These are phyloP conservation scores for Luperina nickerlii DNA, from an alignment of 2,888 invertebrate genomes.

Conservation along the genomic window DNA sequence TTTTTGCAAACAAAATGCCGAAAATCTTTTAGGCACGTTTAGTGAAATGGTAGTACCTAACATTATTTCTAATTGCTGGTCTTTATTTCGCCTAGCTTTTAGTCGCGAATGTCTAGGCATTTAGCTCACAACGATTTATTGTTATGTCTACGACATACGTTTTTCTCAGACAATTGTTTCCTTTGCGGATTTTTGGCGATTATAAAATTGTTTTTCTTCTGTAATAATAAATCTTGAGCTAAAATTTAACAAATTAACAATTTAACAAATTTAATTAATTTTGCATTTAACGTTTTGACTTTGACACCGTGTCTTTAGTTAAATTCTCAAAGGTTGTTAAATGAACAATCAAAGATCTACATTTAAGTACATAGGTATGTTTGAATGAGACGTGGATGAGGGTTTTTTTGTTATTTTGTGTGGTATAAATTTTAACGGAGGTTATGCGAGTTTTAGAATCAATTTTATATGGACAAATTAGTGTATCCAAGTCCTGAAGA, in stretches of 20 bases:
- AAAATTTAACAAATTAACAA: no score
- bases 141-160: constrained; percentile 34
- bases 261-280: no score
- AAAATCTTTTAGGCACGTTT: constrained; percentile 36
- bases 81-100: constrained; percentile 47
- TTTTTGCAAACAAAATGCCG: constrained; percentile 19
- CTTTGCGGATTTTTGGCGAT: constrained; percentile 24
- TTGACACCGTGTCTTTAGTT: neutral
- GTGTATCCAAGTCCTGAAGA: no score
- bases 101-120: constrained; percentile 29
- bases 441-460: no score
- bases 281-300: neutral
- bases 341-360: no score
- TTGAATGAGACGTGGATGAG: no score
- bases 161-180: constrained; percentile 37
- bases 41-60: constrained; percentile 19
- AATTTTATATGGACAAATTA: no score
- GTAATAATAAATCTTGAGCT: neutral
- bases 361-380: no score
- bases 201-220: constrained; percentile 21
- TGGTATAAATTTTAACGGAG: no score
- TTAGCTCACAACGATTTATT: constrained; percentile 52
- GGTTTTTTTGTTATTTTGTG: no score
- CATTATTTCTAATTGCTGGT: constrained; percentile 53
- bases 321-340: neutral